phyloP scores from a whole-genome alignment of 2,113 vertebrate genomes.

The Procavia capensis region DNA sequence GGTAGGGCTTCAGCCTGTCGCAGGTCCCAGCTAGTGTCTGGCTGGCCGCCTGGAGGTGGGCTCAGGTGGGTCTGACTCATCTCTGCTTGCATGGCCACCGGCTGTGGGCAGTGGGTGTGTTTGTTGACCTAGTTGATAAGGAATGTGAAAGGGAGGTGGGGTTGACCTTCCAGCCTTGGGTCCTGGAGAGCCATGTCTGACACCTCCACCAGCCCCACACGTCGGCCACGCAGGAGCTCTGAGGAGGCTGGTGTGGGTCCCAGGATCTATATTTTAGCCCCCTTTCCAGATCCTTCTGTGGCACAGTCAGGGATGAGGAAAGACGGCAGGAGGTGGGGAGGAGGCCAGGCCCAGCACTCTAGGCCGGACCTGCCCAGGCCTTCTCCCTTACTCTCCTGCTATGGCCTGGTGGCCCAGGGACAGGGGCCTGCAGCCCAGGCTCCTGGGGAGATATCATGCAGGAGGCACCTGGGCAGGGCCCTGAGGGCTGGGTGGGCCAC shows the following conservation, averaged over 20 bases:
- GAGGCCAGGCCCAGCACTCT: rapidly evolving
- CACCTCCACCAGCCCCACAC: background rate
- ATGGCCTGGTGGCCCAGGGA: background rate
- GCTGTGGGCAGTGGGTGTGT: background rate
- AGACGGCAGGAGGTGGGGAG: no score
- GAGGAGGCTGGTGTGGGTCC: rapidly evolving
- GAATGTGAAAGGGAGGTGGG: background rate
- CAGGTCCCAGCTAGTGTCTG: background rate
- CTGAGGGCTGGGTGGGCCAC: background rate
- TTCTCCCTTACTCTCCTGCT: background rate
- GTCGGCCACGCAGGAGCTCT: background rate
- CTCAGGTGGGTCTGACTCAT: background rate
- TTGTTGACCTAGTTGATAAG: background rate
- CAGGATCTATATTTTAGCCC: rapidly evolving
- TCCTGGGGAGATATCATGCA: rapidly evolving
- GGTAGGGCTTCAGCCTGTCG: background rate
- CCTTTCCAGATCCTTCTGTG: background rate
- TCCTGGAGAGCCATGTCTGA: background rate
- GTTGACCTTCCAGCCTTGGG: background rate
- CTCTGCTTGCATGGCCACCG: rapidly evolving
- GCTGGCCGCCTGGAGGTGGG: background rate
- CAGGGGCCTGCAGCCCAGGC: background rate
- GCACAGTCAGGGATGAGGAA: background rate
- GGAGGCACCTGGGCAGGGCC: background rate
- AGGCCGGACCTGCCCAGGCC: background rate